A percentile compares a stretch with the other conserved stretches of the same genome.
Conservation (phyloP, 2,797 vertebrate species). For the Megaceryle alcyon region DNA sequence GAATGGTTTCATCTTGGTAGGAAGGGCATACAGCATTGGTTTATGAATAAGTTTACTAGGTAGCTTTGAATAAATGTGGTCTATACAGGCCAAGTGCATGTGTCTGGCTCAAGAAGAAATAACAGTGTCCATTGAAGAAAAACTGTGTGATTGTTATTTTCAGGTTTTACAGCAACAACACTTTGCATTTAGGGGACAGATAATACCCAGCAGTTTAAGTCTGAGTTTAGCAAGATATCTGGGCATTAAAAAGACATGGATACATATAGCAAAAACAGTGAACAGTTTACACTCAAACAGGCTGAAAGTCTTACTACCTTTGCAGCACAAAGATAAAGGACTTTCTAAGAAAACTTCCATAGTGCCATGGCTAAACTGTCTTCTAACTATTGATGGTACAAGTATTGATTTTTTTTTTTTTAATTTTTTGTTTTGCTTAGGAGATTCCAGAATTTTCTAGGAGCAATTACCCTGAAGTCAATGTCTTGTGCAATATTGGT, state of each 20-base stretch:
- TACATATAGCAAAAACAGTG: neutral
- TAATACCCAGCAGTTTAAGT: neutral
- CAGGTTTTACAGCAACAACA: neutral
- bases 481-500: neutral
- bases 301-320: neutral
- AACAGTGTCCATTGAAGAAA: neutral
- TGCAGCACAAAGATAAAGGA: neutral
- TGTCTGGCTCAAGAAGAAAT: neutral
- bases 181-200: neutral
- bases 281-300: neutral
- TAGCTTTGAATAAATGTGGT: neutral
- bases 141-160: neutral
- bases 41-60: neutral
- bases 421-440: neutral
- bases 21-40: neutral
- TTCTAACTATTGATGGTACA: neutral
- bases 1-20: fast-evolving
- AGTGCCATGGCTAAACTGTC: fast-evolving
- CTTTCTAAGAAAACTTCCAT: neutral
- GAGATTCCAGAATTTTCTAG: neutral
- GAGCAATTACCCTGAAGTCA: neutral
- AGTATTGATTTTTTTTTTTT: no score
- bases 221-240: neutral
- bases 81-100: neutral
- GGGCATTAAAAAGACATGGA: neutral